A percentile compares a stretch with the other conserved stretches of the same genome.
Evolutionary conservation across 2,888 invertebrate genomes (phyloP).

Genomic region (Hylaea fasciaria): DNA sequence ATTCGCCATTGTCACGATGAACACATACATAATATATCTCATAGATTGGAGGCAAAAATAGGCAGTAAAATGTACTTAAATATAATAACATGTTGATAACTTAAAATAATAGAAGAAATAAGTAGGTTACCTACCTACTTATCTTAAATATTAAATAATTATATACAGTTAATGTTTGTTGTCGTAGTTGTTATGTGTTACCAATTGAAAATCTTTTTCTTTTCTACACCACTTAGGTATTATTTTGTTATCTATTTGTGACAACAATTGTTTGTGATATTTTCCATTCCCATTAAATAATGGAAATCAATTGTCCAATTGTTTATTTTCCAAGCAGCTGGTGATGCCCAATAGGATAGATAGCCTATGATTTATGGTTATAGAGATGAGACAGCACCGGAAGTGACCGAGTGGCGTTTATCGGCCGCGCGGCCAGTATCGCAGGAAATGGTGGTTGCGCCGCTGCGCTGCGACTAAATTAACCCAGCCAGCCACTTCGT

Average conservation of each 20-base stretch:
- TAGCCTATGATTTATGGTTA: slow-evolving; percentile 30
- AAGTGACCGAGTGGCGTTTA: slow-evolving; percentile 61
- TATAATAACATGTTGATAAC: too few relatives aligned
- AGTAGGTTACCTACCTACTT: too few relatives aligned
- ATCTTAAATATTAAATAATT: too few relatives aligned
- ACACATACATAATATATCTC: neutral
- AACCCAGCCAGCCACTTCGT: slow-evolving; percentile 39
- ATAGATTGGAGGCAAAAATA: too few relatives aligned
- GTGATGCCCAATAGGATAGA: slow-evolving; percentile 20
- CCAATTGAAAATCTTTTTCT: too few relatives aligned
- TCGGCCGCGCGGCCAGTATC: slow-evolving; percentile 61
- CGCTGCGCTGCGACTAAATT: slow-evolving; percentile 42
- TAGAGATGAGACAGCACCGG: slow-evolving; percentile 52
- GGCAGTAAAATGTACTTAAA: too few relatives aligned
- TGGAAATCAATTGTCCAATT: neutral
- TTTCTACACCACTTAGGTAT: too few relatives aligned
- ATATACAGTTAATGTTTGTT: too few relatives aligned
- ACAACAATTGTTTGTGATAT: too few relatives aligned
- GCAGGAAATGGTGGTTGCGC: slow-evolving; percentile 71
- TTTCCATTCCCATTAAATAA: neutral
- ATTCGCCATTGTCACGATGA: slow-evolving; percentile 20
- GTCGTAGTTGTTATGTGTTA: too few relatives aligned
- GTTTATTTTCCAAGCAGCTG: neutral
- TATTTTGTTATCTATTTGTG: too few relatives aligned
- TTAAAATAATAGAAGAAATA: too few relatives aligned